Evolutionary conservation across 2,797 vertebrate genomes (phyloP).

Genomic region (Sebastes wilsoni): DNA sequence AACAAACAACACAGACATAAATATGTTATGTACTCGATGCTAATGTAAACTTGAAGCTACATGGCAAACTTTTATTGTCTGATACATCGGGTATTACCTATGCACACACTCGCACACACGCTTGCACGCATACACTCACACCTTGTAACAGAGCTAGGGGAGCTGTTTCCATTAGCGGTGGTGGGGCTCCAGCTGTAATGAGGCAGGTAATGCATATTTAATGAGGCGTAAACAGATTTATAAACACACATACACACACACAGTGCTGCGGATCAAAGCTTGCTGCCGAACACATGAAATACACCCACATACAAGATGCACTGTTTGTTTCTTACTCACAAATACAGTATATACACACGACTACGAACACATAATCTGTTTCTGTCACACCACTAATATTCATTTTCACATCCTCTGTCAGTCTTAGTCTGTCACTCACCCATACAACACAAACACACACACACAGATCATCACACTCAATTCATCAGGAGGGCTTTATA

Average conservation of each 20-base stretch:
- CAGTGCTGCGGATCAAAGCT: conserved; percentile 46
- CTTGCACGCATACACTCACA: conserved; percentile 37
- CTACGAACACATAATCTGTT: conserved; percentile 10
- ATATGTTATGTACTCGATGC: background rate
- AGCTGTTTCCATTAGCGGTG: conserved; percentile 69
- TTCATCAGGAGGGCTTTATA: conserved; percentile 33
- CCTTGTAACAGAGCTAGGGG: conserved; percentile 64
- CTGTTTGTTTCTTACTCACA: conserved; percentile 11
- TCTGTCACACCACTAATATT: conserved; percentile 12
- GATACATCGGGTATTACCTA: conserved; percentile 9
- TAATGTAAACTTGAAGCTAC: conserved; percentile 14
- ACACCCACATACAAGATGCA: conserved; percentile 12
- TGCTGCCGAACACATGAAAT: conserved; percentile 25
- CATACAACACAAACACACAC: background rate
- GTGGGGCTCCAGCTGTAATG: conserved; percentile 80
- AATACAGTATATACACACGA: background rate
- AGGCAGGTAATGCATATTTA: conserved; percentile 87
- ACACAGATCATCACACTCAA: conserved; percentile 3
- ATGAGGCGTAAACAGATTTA: conserved; percentile 84
- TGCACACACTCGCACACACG: conserved; percentile 14
- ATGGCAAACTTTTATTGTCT: conserved; percentile 15
- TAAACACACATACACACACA: conserved; percentile 61
- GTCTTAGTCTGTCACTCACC: conserved; percentile 4
- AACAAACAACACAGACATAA: background rate
- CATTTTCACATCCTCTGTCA: conserved; percentile 11